Evolutionary conservation across 2,113 vertebrate genomes (phyloP), one percentile per base, ranked within the genome.

Genomic region (Tragelaphus buxtoni): DNA sequence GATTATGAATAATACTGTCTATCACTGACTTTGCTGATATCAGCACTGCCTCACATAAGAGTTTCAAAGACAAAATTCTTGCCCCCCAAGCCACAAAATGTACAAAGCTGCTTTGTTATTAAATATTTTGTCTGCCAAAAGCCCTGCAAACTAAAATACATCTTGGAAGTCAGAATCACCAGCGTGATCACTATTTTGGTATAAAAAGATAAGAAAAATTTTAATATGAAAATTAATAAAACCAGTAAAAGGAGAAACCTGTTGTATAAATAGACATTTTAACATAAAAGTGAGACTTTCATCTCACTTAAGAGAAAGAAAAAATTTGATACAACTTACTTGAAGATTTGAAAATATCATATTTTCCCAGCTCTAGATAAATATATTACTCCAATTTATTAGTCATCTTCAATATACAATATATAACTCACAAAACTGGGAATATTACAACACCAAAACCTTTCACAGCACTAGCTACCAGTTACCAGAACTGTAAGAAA

Each of bases 141-240:
- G 61, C 98, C 88, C 96, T 97, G 93, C 95, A 97, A 96, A 98
- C 39, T 81, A 93, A 85, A 96, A 97, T 95, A 98, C n/a, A 97
- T 97, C 92, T 97, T 97, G 0, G 72, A 95, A 97, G 95, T 90
- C 91, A 96, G 77, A 97, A 94, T 82, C 85, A 97, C 96, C 96
- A 98, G 97, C 89, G 97, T 77, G 61, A 87, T 84, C 79, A 42
- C 55, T 72, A 7, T 35, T 74, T 91, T 95, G 92, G 91, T 97
- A 97, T 10, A 91, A 98, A 98, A 98, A 97, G 93, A 88, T 97
- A 97, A 17, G 91, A 97, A 92, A 94, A 93, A 60, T 77, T 45
- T 76, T 90, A 97, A 90, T 98, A 94, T 47, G 96, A 97, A 88
- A 87, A 91, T 96, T 93, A 97, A 97, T 42, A 97, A 86, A 83